Percentiles rank a stretch among this genome's conserved stretches.
These are phyloP conservation scores for Mesembrinibis cayennensis DNA, from an alignment of 2,113 vertebrate genomes.

Conservation along the genomic window DNA sequence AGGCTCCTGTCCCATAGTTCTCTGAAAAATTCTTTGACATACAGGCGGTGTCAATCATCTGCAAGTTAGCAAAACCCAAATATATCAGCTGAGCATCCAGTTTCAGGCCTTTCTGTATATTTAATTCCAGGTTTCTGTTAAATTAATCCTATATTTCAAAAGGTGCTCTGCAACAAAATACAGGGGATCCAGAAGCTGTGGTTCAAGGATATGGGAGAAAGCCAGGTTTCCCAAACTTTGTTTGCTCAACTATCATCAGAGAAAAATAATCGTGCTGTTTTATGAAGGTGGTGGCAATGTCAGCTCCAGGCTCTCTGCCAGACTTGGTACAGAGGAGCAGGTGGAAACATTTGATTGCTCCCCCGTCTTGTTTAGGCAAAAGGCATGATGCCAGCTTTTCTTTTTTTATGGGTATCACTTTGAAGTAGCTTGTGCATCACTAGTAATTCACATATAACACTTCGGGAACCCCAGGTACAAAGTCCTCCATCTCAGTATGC, in stretches of 20 bases:
- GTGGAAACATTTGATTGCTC: neutral
- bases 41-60: neutral
- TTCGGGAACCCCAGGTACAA: neutral
- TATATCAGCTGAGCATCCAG: neutral
- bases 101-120: neutral
- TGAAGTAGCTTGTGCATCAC: neutral
- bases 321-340: neutral
- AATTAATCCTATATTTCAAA: neutral
- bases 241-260: neutral
- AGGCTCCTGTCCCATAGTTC: neutral
- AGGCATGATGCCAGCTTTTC: neutral
- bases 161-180: neutral
- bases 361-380: neutral
- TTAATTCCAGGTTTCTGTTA: neutral
- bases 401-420: neutral
- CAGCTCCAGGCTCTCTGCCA: slow-evolving; percentile 2
- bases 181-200: neutral
- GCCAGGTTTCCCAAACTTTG: neutral
- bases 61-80: neutral
- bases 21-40: neutral
- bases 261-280: neutral
- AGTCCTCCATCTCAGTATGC: neutral
- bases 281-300: neutral
- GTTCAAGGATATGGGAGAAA: neutral
- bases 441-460: neutral